phyloP scores from a whole-genome alignment of 1,140 invertebrate species.

The Portunus trituberculatus region DNA sequence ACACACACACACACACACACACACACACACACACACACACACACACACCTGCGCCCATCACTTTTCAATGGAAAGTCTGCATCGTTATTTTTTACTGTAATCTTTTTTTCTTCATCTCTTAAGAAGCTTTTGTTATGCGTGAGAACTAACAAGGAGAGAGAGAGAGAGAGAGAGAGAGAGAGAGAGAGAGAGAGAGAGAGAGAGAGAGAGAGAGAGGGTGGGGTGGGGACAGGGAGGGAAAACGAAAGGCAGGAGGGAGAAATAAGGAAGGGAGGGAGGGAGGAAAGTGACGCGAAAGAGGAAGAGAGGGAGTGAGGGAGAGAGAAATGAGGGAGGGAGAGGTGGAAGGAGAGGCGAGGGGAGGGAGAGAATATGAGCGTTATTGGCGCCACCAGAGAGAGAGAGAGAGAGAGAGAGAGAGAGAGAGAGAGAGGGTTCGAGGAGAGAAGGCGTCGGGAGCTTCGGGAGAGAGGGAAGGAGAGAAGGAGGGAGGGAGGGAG shows the following conservation, averaged over 20 bases:
- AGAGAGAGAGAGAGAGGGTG: no score
- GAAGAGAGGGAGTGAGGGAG: background rate
- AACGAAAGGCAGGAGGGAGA: no score
- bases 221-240: no score
- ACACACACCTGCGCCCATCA: background rate
- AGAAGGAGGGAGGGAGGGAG: background rate
- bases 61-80: background rate
- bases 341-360: background rate
- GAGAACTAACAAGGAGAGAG: background rate
- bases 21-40: no score
- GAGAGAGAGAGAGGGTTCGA: background rate
- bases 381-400: background rate
- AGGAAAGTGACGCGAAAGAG: no score
- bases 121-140: background rate
- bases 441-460: background rate
- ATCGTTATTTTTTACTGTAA: background rate
- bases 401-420: conserved; percentile 20
- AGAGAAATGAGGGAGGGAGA: background rate
- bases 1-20: no score
- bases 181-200: background rate
- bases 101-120: background rate
- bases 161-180: background rate
- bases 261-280: no score
- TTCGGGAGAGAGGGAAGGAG: background rate
- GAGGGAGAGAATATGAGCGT: background rate